A percentile compares a stretch with the other conserved stretches of the same genome.
Evolutionary conservation across 2,113 vertebrate species (phyloP).

Genomic region (Apteryx owenii): DNA sequence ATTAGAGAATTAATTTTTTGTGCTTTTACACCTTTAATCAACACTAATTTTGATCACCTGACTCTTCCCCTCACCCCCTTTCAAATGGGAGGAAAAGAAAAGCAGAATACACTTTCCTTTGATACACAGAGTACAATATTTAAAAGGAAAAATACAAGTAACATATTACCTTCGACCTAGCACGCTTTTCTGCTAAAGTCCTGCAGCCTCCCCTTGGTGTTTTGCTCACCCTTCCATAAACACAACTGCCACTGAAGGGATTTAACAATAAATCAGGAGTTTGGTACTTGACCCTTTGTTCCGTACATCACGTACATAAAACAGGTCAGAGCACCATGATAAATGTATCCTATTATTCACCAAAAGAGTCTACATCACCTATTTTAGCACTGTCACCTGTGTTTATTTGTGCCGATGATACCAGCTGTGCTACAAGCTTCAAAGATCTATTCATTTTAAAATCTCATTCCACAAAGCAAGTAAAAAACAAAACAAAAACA

Average conservation of each 20-base stretch:
- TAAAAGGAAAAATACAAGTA: neutral
- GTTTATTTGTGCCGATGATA: neutral
- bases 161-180: neutral
- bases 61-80: neutral
- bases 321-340: neutral
- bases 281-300: neutral
- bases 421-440: neutral
- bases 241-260: neutral
- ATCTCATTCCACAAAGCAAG: neutral
- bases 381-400: neutral
- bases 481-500: neutral
- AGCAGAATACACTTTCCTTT: neutral
- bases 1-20: neutral
- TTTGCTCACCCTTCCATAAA: neutral
- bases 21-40: neutral
- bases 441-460: neutral
- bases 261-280: neutral
- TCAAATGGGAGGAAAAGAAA: neutral
- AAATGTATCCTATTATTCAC: fast-evolving
- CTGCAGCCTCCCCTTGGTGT: neutral
- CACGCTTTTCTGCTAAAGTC: neutral
- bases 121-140: fast-evolving
- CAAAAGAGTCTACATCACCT: neutral
- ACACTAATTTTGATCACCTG: neutral
- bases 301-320: neutral